Conservation (phyloP, 2,888 invertebrate species). For the Metellina segmentata region DNA sequence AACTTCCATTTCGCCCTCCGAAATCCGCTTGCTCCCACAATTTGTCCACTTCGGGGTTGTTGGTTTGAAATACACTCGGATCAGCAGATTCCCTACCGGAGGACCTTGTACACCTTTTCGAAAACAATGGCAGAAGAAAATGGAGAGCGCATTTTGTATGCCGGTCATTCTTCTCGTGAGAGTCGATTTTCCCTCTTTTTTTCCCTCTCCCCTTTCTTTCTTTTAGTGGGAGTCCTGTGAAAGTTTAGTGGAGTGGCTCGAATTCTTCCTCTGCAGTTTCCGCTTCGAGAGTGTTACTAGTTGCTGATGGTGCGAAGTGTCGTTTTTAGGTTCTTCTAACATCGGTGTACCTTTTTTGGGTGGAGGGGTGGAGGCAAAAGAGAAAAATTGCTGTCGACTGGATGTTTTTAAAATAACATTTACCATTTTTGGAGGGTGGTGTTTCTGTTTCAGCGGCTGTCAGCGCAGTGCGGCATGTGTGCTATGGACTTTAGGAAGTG, state of each 20-base stretch:
- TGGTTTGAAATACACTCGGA: constrained; percentile 43
- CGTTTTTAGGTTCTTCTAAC: constrained; percentile 31
- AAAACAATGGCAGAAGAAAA: not conserved
- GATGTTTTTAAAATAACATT: not conserved
- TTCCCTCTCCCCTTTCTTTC: constrained; percentile 12
- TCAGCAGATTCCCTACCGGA: constrained; percentile 8
- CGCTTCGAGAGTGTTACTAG: constrained; percentile 44
- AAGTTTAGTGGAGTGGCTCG: constrained; percentile 47
- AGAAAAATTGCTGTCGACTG: not conserved
- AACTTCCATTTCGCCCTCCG: not conserved
- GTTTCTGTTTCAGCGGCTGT: not conserved
- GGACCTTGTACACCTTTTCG: constrained; percentile 12
- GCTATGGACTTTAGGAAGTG: no score
- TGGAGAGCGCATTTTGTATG: constrained; percentile 61
- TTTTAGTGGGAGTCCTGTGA: not conserved
- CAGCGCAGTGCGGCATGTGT: not conserved
- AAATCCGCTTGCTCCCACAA: constrained; percentile 30
- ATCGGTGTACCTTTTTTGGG: constrained; percentile 1
- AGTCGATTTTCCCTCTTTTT: constrained; percentile 36
- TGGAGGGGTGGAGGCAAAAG: not conserved
- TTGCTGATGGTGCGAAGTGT: constrained; percentile 56
- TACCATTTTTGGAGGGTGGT: not conserved
- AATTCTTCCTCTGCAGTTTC: constrained; percentile 42
- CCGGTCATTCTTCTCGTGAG: constrained; percentile 29
- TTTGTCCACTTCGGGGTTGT: constrained; percentile 53